phyloP scores from a whole-genome alignment of 2,888 invertebrate species.

The Ophraella communa region DNA sequence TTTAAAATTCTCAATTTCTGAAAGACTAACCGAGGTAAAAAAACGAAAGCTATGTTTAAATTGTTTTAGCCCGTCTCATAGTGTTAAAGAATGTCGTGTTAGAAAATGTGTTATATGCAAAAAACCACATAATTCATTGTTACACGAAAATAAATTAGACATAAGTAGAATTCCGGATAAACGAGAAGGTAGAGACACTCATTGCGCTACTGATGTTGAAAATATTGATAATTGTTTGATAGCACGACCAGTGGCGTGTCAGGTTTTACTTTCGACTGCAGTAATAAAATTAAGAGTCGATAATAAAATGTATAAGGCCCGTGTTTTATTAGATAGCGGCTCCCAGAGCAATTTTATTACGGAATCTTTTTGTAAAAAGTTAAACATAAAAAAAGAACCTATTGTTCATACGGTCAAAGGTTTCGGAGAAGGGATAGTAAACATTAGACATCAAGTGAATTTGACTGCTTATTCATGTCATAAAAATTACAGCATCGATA shows the following conservation, averaged over 20 bases:
- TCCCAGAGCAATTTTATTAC: conserved; percentile 19
- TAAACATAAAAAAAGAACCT: background rate
- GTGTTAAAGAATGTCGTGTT: background rate
- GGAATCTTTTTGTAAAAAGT: conserved; percentile 4
- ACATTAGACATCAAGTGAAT: no score
- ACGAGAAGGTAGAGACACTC: no score
- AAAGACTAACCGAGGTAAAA: conserved; percentile 20
- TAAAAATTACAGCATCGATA: background rate
- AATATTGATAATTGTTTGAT: background rate
- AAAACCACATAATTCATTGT: no score
- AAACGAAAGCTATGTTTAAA: conserved; percentile 18
- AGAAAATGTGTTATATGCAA: no score
- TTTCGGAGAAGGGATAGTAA: background rate
- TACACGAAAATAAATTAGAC: no score
- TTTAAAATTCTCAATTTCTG: conserved; percentile 10
- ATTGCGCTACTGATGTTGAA: no score
- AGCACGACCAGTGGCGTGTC: conserved; percentile 6
- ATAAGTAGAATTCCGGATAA: no score
- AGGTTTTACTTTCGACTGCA: conserved; percentile 8
- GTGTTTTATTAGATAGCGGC: conserved; percentile 16
- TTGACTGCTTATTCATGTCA: no score
- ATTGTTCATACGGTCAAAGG: conserved; percentile 4
- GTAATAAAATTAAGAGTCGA: conserved; percentile 1
- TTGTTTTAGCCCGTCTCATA: conserved; percentile 22
- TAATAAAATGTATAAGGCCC: background rate